Conservation (phyloP, 2,113 vertebrate genomes). For the Pardalotus punctatus region DNA sequence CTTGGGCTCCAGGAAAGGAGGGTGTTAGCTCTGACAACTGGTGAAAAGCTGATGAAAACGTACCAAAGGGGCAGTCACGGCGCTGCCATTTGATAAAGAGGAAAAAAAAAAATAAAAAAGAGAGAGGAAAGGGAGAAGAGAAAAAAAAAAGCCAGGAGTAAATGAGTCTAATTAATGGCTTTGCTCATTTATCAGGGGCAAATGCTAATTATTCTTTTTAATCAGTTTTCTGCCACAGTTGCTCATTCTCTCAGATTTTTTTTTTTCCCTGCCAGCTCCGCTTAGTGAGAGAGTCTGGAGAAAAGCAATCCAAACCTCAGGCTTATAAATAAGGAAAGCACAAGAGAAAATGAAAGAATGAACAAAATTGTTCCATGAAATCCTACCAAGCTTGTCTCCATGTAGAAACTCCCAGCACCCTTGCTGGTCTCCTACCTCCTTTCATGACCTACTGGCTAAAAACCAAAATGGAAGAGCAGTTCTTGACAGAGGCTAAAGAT, state of each 20-base stretch:
- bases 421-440: background rate
- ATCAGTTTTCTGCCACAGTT: conserved; percentile 79
- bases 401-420: background rate
- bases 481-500: background rate
- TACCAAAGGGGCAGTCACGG: conserved; percentile 65
- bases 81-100: conserved; percentile 61
- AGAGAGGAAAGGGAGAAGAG: background rate
- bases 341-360: conserved; percentile 5
- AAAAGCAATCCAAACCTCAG: conserved; percentile 48
- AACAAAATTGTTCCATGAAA: conserved; percentile 7
- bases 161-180: conserved; percentile 83
- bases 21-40: conserved; percentile 67
- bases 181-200: conserved; percentile 79
- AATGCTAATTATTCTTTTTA: conserved; percentile 86
- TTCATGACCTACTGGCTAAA: background rate
- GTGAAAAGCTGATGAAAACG: conserved; percentile 72
- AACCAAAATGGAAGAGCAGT: background rate
- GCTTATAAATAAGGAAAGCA: conserved; percentile 46
- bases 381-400: background rate
- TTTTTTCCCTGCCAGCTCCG: conserved; percentile 15
- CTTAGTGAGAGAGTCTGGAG: conserved; percentile 23
- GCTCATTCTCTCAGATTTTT: conserved; percentile 29
- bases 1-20: conserved; percentile 60
- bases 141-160: conserved; percentile 55
- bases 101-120: background rate